phyloP scores from a whole-genome alignment of 2,113 vertebrate genomes.

The Miniopterus natalensis region DNA sequence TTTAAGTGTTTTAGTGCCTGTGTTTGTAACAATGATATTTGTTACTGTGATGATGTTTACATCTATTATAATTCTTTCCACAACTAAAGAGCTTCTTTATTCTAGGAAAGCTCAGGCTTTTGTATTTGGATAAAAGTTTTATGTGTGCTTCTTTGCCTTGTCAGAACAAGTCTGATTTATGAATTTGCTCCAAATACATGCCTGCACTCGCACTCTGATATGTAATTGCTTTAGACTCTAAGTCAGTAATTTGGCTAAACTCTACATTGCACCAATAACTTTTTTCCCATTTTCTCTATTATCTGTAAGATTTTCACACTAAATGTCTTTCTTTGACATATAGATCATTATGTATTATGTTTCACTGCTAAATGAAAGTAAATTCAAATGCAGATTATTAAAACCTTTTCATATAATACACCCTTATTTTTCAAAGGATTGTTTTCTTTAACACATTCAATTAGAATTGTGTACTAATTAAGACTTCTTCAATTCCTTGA shows the following conservation, averaged over 20 bases:
- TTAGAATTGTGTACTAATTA: slow-evolving; percentile 9
- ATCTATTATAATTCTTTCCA: slow-evolving; percentile 8
- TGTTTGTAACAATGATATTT: slow-evolving; percentile 72
- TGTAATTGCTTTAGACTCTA: slow-evolving; percentile 64
- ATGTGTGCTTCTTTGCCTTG: slow-evolving; percentile 63
- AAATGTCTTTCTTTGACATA: slow-evolving; percentile 56
- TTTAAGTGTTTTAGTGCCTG: slow-evolving; percentile 63
- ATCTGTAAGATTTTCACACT: slow-evolving; percentile 65
- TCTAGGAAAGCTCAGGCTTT: not conserved
- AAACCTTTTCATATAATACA: slow-evolving; percentile 63
- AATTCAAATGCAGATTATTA: slow-evolving; percentile 31
- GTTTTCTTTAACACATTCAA: not conserved
- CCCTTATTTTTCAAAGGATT: slow-evolving; percentile 20
- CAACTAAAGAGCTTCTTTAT: slow-evolving; percentile 45
- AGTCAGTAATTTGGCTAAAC: slow-evolving; percentile 81
- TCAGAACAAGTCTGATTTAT: slow-evolving; percentile 60
- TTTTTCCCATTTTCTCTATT: not conserved
- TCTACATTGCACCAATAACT: slow-evolving; percentile 64
- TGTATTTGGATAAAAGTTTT: slow-evolving; percentile 49
- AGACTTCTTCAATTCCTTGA: not conserved
- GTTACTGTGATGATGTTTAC: slow-evolving; percentile 10
- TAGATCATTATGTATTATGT: not conserved
- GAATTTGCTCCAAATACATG: slow-evolving; percentile 56
- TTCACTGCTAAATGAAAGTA: not conserved
- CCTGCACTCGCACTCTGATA: slow-evolving; percentile 32